phyloP scores from a whole-genome alignment of 2,797 vertebrate species.

The Enteromius trimaculatus region DNA sequence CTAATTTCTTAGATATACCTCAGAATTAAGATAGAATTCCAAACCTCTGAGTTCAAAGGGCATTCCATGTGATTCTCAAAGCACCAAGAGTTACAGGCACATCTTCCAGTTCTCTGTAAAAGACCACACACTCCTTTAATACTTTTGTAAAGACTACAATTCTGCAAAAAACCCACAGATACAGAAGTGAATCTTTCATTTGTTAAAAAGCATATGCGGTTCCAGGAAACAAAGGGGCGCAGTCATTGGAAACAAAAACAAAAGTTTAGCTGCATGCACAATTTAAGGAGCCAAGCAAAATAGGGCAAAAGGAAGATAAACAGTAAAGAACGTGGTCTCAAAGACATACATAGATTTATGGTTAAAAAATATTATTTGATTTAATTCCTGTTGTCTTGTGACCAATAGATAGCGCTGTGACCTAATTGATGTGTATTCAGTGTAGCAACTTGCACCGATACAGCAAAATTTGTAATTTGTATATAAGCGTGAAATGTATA shows the following conservation, averaged over 20 bases:
- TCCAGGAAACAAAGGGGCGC: not conserved
- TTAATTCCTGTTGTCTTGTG: no score
- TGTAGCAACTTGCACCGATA: not conserved
- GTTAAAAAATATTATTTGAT: not conserved
- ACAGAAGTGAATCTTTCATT: not conserved
- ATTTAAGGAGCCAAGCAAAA: not conserved
- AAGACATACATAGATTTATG: not conserved
- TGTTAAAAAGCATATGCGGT: not conserved
- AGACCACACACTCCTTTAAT: slow-evolving; percentile 15
- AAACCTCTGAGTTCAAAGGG: slow-evolving; percentile 76
- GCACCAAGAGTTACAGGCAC: slow-evolving; percentile 66
- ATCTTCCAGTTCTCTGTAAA: slow-evolving; percentile 75
- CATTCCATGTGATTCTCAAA: slow-evolving; percentile 71
- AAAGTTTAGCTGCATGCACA: not conserved
- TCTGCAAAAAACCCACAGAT: not conserved
- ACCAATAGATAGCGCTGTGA: no score
- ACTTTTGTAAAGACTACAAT: not conserved
- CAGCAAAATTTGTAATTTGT: not conserved
- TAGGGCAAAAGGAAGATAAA: not conserved
- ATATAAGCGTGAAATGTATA: not conserved
- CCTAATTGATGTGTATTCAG: no score
- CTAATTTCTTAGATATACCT: slow-evolving; percentile 78
- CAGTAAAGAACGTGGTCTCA: not conserved
- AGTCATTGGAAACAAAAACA: not conserved
- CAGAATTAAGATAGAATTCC: slow-evolving; percentile 85